A percentile compares a stretch with the other conserved stretches of the same genome.
Evolutionary conservation across 2,797 vertebrate species (phyloP).

Genomic region (Xenopus petersii): DNA sequence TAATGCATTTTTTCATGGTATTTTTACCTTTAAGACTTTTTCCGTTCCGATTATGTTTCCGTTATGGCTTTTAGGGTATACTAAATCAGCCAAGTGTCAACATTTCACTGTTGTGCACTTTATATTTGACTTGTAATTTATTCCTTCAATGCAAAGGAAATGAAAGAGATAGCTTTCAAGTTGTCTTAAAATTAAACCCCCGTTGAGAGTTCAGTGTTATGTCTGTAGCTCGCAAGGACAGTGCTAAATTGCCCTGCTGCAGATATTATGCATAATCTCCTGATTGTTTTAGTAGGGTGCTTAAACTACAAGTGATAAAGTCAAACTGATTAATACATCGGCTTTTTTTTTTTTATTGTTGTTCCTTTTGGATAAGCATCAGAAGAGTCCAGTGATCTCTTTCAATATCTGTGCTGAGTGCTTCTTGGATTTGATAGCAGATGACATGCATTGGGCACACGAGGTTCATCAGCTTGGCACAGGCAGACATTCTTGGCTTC

Average conservation of each 20-base stretch:
- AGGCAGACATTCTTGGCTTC: constrained; percentile 39
- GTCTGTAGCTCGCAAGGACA: constrained; percentile 37
- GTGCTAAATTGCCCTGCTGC: constrained; percentile 24
- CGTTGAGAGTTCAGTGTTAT: constrained; percentile 18
- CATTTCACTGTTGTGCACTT: constrained; percentile 6
- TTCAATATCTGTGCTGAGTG: constrained; percentile 42
- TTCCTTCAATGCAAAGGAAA: constrained; percentile 1
- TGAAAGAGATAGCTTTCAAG: constrained; percentile 15
- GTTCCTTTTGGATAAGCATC: constrained; percentile 50
- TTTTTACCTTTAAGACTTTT: background rate
- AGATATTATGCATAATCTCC: constrained; percentile 40
- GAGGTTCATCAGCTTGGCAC: constrained; percentile 48
- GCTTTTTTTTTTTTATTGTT: constrained; percentile 48
- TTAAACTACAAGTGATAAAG: constrained; percentile 47
- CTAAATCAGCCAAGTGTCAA: constrained; percentile 8
- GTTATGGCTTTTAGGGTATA: constrained; percentile 5
- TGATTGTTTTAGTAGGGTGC: constrained; percentile 46
- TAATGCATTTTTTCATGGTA: background rate
- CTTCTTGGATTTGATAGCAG: constrained; percentile 50
- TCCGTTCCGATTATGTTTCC: background rate
- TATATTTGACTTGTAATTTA: constrained; percentile 26
- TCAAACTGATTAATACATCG: constrained; percentile 51
- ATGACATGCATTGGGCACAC: constrained; percentile 47
- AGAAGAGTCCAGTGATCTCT: constrained; percentile 52
- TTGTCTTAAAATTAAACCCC: constrained; percentile 24